A percentile compares a stretch with the other conserved stretches of the same genome.
phyloP scores from a whole-genome alignment of 2,797 vertebrate species.

The Fratercula arctica region DNA sequence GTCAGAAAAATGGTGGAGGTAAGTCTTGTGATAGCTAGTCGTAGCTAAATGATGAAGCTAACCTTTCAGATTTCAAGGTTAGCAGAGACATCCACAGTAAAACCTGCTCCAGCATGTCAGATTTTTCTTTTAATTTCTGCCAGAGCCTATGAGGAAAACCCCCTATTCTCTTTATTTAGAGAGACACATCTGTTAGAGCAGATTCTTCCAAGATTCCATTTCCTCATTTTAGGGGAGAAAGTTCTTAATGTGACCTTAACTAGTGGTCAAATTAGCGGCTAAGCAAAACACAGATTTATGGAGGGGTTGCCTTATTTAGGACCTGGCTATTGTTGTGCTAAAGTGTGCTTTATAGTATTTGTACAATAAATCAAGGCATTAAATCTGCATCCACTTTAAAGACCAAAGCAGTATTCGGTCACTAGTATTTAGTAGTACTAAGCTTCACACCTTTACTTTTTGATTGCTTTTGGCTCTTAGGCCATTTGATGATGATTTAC shows the following conservation, averaged over 20 bases:
- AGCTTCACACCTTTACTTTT: neutral
- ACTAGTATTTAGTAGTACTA: neutral
- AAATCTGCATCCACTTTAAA: neutral
- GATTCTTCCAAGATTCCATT: neutral
- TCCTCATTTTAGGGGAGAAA: neutral
- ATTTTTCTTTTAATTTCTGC: neutral
- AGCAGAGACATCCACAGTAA: neutral
- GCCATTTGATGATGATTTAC: neutral
- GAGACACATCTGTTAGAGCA: neutral
- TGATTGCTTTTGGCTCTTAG: neutral
- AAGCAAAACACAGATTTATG: neutral
- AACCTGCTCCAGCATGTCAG: neutral
- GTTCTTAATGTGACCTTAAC: neutral
- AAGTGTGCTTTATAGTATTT: neutral
- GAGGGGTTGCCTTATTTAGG: neutral
- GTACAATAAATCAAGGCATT: neutral
- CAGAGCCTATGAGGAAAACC: neutral
- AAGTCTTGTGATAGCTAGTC: constrained; percentile 67
- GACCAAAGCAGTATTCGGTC: neutral
- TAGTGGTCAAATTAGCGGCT: neutral
- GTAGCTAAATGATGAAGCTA: neutral
- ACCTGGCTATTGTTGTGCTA: neutral
- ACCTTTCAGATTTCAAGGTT: neutral
- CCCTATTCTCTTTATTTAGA: neutral
- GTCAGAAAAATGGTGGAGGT: constrained; percentile 99